A percentile compares a stretch with the other conserved stretches of the same genome.
phyloP scores from a whole-genome alignment of 2,888 invertebrate genomes.

The Siphlonurus alternatus region DNA sequence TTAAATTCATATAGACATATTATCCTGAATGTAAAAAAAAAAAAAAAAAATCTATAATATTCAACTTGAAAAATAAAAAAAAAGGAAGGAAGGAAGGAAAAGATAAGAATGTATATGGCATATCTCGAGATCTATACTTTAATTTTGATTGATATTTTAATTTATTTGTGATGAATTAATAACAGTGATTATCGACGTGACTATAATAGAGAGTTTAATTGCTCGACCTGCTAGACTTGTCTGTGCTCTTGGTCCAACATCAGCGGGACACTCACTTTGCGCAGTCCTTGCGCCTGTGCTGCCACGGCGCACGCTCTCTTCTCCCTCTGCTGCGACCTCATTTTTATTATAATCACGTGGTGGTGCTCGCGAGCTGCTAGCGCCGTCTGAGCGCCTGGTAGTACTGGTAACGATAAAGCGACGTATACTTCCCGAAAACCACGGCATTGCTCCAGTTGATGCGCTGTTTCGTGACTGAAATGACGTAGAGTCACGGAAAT shows the following conservation, averaged over 20 bases:
- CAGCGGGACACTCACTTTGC: background rate
- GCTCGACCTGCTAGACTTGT: background rate
- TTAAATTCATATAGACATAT: too few relatives aligned
- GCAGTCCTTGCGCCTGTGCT: background rate
- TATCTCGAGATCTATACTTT: too few relatives aligned
- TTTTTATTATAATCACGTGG: background rate
- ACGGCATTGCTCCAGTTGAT: background rate
- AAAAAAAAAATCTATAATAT: too few relatives aligned
- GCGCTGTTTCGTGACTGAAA: background rate
- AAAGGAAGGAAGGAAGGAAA: too few relatives aligned
- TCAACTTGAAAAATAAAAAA: too few relatives aligned
- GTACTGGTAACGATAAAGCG: background rate
- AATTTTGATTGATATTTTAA: too few relatives aligned
- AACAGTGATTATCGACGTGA: too few relatives aligned
- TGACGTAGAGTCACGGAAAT: too few relatives aligned
- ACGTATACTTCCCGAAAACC: background rate
- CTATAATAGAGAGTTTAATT: too few relatives aligned
- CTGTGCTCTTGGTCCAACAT: background rate
- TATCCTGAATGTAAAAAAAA: too few relatives aligned
- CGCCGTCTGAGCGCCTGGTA: background rate
- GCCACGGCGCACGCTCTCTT: background rate
- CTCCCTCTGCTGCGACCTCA: background rate
- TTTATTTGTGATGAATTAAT: too few relatives aligned
- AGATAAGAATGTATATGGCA: too few relatives aligned
- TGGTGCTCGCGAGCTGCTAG: background rate